A percentile compares a stretch with the other conserved stretches of the same genome.
Conservation (phyloP, 1,140 invertebrate genomes). For the Papilio glaucus region DNA sequence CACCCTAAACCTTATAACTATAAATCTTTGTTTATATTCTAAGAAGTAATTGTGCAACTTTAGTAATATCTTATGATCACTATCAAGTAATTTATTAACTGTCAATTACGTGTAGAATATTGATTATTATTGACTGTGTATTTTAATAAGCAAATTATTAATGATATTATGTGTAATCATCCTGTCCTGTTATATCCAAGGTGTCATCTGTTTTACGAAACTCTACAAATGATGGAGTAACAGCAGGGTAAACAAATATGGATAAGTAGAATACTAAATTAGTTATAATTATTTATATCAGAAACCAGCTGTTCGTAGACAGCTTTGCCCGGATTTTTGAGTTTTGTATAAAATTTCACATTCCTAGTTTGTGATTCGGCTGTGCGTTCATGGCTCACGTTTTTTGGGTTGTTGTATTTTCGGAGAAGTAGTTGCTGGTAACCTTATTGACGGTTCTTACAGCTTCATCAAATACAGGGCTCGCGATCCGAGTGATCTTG, state of each 20-base stretch:
- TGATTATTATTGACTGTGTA: constrained; percentile 1
- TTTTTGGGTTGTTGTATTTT: no score
- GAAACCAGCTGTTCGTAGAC: no score
- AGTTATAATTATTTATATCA: no score
- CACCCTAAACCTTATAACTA: background rate
- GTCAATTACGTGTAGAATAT: background rate
- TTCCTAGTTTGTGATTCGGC: no score
- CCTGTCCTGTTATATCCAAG: background rate
- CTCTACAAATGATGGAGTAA: background rate
- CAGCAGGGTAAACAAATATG: background rate
- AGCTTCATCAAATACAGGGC: no score
- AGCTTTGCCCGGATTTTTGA: no score
- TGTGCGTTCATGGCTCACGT: background rate
- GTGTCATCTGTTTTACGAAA: background rate
- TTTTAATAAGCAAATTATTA: background rate
- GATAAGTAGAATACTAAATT: no score
- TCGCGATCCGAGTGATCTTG: no score
- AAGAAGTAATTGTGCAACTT: background rate
- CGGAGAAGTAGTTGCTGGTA: no score
- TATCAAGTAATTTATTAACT: background rate
- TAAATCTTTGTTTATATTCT: background rate
- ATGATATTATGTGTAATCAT: background rate
- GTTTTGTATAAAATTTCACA: no score
- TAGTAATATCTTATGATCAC: background rate
- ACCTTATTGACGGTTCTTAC: no score